Evolutionary conservation across 2,888 invertebrate genomes (phyloP).

Genomic region (Chaitophorus viminalis): DNA sequence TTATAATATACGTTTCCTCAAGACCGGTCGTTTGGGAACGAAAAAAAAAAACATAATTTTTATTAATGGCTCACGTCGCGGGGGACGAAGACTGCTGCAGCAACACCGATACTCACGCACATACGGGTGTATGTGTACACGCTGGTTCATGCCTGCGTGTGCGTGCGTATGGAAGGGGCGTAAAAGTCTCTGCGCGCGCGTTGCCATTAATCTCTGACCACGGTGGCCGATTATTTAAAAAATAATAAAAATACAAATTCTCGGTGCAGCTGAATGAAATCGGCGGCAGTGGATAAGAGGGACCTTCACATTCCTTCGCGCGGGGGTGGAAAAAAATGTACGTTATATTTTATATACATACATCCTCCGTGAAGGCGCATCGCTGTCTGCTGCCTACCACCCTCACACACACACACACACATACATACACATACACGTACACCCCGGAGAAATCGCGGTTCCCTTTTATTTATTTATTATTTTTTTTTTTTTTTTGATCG

Average conservation of each 20-base stretch:
- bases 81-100: not conserved
- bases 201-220: slow-evolving; percentile 61
- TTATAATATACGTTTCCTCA: not conserved
- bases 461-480: slow-evolving; percentile 26
- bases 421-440: not conserved
- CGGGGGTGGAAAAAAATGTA: slow-evolving; percentile 27
- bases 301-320: slow-evolving; percentile 41
- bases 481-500: slow-evolving; percentile 53
- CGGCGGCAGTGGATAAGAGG: not conserved
- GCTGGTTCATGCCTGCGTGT: not conserved
- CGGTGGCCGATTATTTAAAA: slow-evolving; percentile 49
- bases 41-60: slow-evolving; percentile 32
- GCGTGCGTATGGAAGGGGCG: not conserved
- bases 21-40: not conserved
- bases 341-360: not conserved
- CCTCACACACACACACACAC: not conserved
- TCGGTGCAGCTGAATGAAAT: slow-evolving; percentile 57
- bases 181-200: not conserved
- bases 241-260: slow-evolving; percentile 51
- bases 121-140: not conserved
- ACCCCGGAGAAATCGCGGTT: slow-evolving; percentile 44
- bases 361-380: slow-evolving; percentile 43
- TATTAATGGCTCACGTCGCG: slow-evolving; percentile 48
- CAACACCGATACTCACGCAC: not conserved
- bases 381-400: slow-evolving; percentile 53